A percentile compares a stretch with the other conserved stretches of the same genome.
Evolutionary conservation across 2,888 invertebrate genomes (phyloP).

Genomic region (Drosophila borealis): DNA sequence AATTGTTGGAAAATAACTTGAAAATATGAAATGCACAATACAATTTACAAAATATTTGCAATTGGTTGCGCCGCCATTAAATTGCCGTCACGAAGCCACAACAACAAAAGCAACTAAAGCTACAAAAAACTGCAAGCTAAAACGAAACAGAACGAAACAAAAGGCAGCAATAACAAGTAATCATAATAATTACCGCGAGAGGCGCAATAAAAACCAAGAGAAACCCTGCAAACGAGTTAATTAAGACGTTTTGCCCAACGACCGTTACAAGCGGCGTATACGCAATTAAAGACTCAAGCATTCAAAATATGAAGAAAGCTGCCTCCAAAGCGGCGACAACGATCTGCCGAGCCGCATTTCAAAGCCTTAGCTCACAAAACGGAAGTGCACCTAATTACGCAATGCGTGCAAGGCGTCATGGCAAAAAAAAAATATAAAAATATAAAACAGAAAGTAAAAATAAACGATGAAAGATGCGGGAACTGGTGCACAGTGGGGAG

Average conservation of each 20-base stretch:
- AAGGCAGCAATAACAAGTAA: slow-evolving; percentile 76
- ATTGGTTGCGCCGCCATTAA: slow-evolving; percentile 77
- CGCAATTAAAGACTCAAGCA: slow-evolving; percentile 70
- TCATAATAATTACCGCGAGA: slow-evolving; percentile 75
- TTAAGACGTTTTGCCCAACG: slow-evolving; percentile 76
- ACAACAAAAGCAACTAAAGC: slow-evolving; percentile 15
- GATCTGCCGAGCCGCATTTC: slow-evolving; percentile 28
- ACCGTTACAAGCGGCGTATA: slow-evolving; percentile 77
- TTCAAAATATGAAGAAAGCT: slow-evolving; percentile 74
- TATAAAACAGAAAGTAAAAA: background rate
- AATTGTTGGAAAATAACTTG: slow-evolving; percentile 54
- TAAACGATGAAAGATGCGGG: slow-evolving; percentile 6
- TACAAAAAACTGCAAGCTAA: slow-evolving; percentile 37
- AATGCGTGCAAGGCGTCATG: slow-evolving; percentile 57
- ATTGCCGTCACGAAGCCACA: slow-evolving; percentile 55
- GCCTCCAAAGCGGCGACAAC: slow-evolving; percentile 67
- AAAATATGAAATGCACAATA: slow-evolving; percentile 73
- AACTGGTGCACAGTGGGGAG: slow-evolving; percentile 10
- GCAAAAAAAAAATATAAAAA: slow-evolving; percentile 12
- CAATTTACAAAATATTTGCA: slow-evolving; percentile 78
- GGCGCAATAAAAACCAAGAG: slow-evolving; percentile 66
- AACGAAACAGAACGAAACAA: slow-evolving; percentile 68
- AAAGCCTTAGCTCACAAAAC: slow-evolving; percentile 35
- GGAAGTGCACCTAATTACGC: slow-evolving; percentile 72
- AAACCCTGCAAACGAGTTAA: slow-evolving; percentile 67